phyloP scores from a whole-genome alignment of 2,888 invertebrate species.

The Lamellibrachia satsuma region DNA sequence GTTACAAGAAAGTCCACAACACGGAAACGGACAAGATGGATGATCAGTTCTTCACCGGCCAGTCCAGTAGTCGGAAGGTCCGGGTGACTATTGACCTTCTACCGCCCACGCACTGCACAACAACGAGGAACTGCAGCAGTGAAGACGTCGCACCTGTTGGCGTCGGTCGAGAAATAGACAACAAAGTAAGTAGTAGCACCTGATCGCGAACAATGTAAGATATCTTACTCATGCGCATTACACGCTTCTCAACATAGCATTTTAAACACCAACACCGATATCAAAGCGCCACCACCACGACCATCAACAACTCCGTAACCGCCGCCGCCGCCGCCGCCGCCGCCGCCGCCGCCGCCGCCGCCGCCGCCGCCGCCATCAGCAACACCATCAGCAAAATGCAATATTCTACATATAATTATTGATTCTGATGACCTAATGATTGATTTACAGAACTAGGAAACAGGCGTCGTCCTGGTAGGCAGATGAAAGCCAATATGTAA shows the following conservation, averaged over 20 bases:
- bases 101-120: not conserved
- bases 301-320: too few relatives aligned
- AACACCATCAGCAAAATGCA: too few relatives aligned
- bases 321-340: too few relatives aligned
- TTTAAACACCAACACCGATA: too few relatives aligned
- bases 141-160: not conserved
- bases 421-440: not conserved
- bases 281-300: too few relatives aligned
- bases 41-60: not conserved
- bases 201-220: not conserved
- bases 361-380: too few relatives aligned
- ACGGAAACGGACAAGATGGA: not conserved
- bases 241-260: too few relatives aligned
- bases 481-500: not conserved
- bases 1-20: constrained; percentile 11
- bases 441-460: not conserved
- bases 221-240: not conserved
- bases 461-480: not conserved
- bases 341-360: too few relatives aligned
- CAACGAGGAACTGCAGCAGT: not conserved
- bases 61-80: not conserved
- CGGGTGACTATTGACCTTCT: not conserved
- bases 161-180: not conserved
- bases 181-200: not conserved
- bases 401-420: too few relatives aligned